A percentile compares a stretch with the other conserved stretches of the same genome.
phyloP scores from a whole-genome alignment of 2,888 invertebrate species.

The Chrysolina oricalcia region DNA sequence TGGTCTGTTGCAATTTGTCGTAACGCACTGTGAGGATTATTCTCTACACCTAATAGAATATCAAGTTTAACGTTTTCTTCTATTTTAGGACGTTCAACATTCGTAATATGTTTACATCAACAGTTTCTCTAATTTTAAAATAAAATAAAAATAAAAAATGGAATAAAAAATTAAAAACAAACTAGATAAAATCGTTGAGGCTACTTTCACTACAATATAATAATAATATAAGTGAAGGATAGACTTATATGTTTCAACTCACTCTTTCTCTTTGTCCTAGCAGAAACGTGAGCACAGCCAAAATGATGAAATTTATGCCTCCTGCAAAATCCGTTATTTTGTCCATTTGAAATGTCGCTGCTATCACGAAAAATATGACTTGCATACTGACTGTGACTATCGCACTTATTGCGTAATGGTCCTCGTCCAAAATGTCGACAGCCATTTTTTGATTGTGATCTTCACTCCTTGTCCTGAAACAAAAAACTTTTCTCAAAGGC shows the following conservation, averaged over 20 bases:
- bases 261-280: slow-evolving; percentile 87
- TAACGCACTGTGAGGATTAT: too few relatives aligned
- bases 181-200: too few relatives aligned
- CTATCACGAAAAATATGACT: slow-evolving; percentile 89
- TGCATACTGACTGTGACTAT: slow-evolving; percentile 90
- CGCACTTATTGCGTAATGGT: slow-evolving; percentile 90
- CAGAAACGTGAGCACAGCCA: slow-evolving; percentile 90
- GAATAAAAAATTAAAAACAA: too few relatives aligned
- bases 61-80: too few relatives aligned
- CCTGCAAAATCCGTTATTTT: slow-evolving; percentile 95
- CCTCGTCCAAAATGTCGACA: slow-evolving; percentile 83
- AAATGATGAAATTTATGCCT: slow-evolving; percentile 92
- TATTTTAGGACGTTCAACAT: too few relatives aligned
- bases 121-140: too few relatives aligned
- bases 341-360: slow-evolving; percentile 89
- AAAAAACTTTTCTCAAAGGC: neutral
- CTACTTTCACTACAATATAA: too few relatives aligned
- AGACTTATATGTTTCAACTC: slow-evolving; percentile 54
- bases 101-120: too few relatives aligned
- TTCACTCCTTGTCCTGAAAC: slow-evolving; percentile 47
- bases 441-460: slow-evolving; percentile 74
- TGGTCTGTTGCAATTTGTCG: too few relatives aligned
- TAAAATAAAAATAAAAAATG: too few relatives aligned
- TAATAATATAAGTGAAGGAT: neutral
- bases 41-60: too few relatives aligned